Evolutionary conservation across 1,140 invertebrate species (phyloP), one percentile per base, ranked within the genome.

Genomic region (Drosophila pseudoananassae): DNA sequence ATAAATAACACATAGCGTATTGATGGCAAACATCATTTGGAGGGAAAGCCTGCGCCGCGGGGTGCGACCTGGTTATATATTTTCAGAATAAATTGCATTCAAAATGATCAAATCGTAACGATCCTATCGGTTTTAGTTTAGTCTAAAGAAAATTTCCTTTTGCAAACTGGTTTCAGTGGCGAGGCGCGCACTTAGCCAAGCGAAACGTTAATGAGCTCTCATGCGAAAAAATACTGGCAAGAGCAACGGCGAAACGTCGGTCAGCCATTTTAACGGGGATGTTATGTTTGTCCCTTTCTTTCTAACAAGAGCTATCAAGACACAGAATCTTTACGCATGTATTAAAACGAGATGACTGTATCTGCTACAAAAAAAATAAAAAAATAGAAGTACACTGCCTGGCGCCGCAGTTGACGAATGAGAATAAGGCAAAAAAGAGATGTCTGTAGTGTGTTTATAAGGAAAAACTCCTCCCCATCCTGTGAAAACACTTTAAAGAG

Each of bases 141-240:
- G 38, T 61, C 45, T 56, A 60, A 60, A 79, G 79, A 53, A 78
- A 83, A 76, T 70, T 65, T 65, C 55, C 49, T 66, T 76, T 74
- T 77, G 76, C 84, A 75, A 89, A 85, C 85, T 80, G 76, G 80
- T 88, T 78, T 75, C 75, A 71, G 72, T 72, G 76, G 56, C 77
- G 75, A 70, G 60, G 78, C 72, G 79, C 79, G 79, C 78, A 82
- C 74, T 81, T 89, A 90, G 89, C 89, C 83, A 90, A 89, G 89
- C 89, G 89, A 90, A 90, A 90, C 89, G 89, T 70, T 91, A 90
- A 90, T 90, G 89, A 90, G 88, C 89, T 89, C 89, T 90, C 89
- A 90, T 76, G 89, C 89, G 89, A 90, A 91, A 90, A 83, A 91
- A 83, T 71, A 85, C 72, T 79, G 79, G 76, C 76, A 81, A 79